Base-by-base conservation (phyloP, 2,888 invertebrate species). In the Beris chalybata region DNA sequence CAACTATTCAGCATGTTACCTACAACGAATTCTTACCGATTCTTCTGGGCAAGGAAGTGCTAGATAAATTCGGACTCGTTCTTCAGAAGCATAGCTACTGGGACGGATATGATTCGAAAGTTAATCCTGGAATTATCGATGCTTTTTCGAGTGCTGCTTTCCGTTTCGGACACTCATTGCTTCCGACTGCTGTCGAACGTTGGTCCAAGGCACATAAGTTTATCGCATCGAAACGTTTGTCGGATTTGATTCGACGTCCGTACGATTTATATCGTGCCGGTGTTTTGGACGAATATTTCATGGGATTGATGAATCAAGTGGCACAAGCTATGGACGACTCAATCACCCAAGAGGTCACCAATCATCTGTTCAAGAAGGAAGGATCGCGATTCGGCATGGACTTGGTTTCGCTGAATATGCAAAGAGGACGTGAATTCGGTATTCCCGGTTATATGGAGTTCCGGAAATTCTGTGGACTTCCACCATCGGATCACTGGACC, bases 151-250 rank as follows among this genome's bases (percentile, higher is more conserved):
- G 94, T 12, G 95, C 95, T 53, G 95, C 95, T 11, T 95, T 93
- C 81, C 86, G 95, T 74, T 95, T 95, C 74, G 95, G 95, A 0
- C 95, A 95, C 78, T 95, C 95, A 0, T 81, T 95, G 15, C 79
- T 95, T 69, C 95, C 95, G 9, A 94, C 94, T 2, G 92, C 93
- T 30, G 91, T 95, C 4, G 95, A 95, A 79, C 86, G 95, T 76
- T 95, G 95, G 93, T 95, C 94, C 65, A 95, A 95, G 82, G 93
- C 93, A 30, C 95, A 95, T 78, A 95, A 95, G 82, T 95, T 95
- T 76, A 93, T 95, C 71, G 95, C 94, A 70, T 94, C 94, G 0
- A 93, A 93, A 77, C 86, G 94, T 73, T 82, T 95, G 57, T 93
- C 94, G 0, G 93, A 94, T 76, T 84, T 95, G 66, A 93, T 95